Conservation (phyloP, 2,113 vertebrate species). For the Paratilapia polleni region DNA sequence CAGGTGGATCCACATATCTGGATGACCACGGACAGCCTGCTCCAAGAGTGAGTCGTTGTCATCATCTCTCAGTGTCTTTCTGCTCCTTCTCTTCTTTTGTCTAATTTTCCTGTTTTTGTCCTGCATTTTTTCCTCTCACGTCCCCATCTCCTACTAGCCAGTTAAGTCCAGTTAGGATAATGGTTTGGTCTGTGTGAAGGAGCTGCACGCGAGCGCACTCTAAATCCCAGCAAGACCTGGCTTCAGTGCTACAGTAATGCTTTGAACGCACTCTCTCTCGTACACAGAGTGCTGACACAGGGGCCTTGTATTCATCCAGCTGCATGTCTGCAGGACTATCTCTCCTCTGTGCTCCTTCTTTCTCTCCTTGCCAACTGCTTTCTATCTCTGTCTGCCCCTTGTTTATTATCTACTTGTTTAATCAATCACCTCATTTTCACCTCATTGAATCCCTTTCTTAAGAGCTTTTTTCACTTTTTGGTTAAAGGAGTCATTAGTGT, state of each 20-base stretch:
- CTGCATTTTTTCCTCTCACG: neutral
- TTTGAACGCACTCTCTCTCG: constrained; percentile 33
- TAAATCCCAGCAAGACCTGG: constrained; percentile 63
- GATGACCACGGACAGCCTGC: constrained; percentile 91
- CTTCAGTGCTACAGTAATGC: constrained; percentile 67
- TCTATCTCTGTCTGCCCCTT: constrained; percentile 28
- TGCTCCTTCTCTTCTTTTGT: neutral
- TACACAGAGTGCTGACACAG: constrained; percentile 56
- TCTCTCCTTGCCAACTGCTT: constrained; percentile 46
- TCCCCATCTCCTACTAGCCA: constrained; percentile 15
- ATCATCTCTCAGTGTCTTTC: neutral
- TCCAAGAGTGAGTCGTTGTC: constrained; percentile 84
- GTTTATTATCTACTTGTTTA: constrained; percentile 44
- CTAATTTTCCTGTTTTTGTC: neutral
- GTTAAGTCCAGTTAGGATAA: constrained; percentile 47
- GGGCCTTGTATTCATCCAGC: constrained; percentile 75
- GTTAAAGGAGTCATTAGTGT: neutral
- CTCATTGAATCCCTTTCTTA: constrained; percentile 25
- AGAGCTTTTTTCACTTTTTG: neutral
- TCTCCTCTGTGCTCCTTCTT: constrained; percentile 45
- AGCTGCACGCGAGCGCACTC: constrained; percentile 47
- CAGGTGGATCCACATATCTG: constrained; percentile 94
- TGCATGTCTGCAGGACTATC: constrained; percentile 64
- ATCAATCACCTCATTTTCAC: constrained; percentile 49
- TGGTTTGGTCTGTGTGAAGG: constrained; percentile 59